These are phyloP conservation scores for Catharus bicknelli DNA, from an alignment of 2,113 vertebrate genomes.

Conservation along the genomic window DNA sequence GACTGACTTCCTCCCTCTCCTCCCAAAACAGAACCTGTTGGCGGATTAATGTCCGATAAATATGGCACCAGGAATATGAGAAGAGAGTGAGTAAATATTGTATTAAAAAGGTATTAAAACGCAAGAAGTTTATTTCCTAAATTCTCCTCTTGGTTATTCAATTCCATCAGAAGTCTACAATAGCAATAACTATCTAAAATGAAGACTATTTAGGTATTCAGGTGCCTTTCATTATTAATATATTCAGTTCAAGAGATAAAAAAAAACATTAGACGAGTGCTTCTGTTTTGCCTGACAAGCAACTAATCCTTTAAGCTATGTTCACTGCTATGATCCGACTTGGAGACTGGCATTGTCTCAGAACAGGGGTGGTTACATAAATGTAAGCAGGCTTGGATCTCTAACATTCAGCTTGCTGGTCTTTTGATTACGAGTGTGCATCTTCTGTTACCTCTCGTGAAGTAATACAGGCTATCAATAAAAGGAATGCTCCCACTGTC, in stretches of 20 bases:
- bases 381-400: not conserved
- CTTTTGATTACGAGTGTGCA: not conserved
- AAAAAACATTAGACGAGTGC: not conserved
- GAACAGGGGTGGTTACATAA: not conserved
- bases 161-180: not conserved
- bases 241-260: not conserved
- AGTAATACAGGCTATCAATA: rapidly evolving
- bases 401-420: not conserved
- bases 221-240: not conserved
- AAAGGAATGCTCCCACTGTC: not conserved
- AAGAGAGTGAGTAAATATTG: not conserved
- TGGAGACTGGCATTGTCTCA: not conserved
- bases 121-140: not conserved
- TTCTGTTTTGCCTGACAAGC: conserved; percentile 12
- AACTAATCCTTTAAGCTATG: conserved; percentile 25
- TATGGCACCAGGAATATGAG: not conserved
- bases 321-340: not conserved
- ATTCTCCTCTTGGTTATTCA: not conserved
- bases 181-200: not conserved
- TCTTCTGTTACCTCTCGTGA: not conserved
- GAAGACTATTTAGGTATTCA: not conserved
- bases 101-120: not conserved
- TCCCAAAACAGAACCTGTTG: not conserved
- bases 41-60: not conserved
- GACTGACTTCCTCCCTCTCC: not conserved